These are phyloP conservation scores for Bathynomus jamesi DNA, from an alignment of 1,140 invertebrate genomes.

Conservation along the genomic window DNA sequence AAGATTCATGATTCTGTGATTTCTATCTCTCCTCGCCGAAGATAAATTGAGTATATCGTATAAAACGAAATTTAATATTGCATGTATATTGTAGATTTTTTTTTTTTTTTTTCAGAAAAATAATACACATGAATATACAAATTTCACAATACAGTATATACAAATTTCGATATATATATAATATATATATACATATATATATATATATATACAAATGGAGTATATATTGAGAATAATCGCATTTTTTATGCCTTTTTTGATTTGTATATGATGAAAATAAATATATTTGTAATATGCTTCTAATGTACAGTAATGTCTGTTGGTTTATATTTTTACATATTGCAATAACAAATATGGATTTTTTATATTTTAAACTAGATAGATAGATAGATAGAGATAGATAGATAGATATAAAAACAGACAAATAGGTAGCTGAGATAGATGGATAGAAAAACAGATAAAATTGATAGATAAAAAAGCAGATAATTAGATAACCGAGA, in stretches of 20 bases:
- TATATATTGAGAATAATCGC: neutral
- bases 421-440: neutral
- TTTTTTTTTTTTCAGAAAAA: too few relatives aligned
- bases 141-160: too few relatives aligned
- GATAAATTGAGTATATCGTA: too few relatives aligned
- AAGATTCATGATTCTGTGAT: too few relatives aligned
- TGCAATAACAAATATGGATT: neutral
- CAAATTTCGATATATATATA: neutral
- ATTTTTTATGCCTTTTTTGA: too few relatives aligned
- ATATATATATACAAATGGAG: neutral
- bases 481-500: too few relatives aligned
- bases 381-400: neutral
- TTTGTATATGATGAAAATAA: neutral
- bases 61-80: too few relatives aligned
- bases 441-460: neutral
- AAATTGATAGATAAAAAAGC: too few relatives aligned
- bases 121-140: too few relatives aligned
- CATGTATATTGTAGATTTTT: too few relatives aligned
- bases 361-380: neutral
- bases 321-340: neutral
- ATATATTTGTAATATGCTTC: neutral
- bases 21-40: too few relatives aligned
- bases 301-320: neutral
- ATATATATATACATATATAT: neutral
- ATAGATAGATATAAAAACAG: neutral